Conservation (phyloP, 2,888 invertebrate genomes). For the Luperina testacea region DNA sequence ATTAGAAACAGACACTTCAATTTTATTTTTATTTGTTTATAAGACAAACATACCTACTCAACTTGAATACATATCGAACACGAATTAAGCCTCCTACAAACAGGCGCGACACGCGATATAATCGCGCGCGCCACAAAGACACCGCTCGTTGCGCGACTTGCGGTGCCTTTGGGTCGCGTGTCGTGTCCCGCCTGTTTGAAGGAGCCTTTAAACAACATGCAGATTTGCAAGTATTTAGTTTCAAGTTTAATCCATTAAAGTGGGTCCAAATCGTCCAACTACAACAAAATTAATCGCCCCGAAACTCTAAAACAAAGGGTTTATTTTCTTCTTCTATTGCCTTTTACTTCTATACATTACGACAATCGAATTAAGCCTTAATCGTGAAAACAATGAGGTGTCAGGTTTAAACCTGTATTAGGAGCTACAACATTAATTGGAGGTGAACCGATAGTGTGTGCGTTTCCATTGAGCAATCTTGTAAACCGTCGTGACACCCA, state of each 20-base stretch:
- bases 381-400: constrained; percentile 42
- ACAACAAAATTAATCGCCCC: constrained; percentile 7
- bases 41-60: not conserved
- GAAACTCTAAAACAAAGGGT: constrained; percentile 12
- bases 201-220: not conserved
- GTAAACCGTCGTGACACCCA: not conserved
- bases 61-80: not conserved
- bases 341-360: constrained; percentile 15
- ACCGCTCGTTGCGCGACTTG: no score
- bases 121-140: no score
- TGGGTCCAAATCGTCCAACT: not conserved
- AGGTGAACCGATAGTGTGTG: constrained; percentile 3
- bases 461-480: constrained; percentile 10
- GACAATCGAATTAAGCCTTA: constrained; percentile 15
- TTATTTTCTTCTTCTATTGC: not conserved
- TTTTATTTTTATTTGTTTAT: no score
- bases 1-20: no score
- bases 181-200: no score
- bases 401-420: constrained; percentile 21
- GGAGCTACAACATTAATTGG: constrained; percentile 21
- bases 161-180: no score
- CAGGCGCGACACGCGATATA: no score
- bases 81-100: no score
- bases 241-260: constrained; percentile 7
- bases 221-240: not conserved